These are phyloP conservation scores for Lochmaea capreae DNA, from an alignment of 2,888 invertebrate genomes.

Conservation along the genomic window DNA sequence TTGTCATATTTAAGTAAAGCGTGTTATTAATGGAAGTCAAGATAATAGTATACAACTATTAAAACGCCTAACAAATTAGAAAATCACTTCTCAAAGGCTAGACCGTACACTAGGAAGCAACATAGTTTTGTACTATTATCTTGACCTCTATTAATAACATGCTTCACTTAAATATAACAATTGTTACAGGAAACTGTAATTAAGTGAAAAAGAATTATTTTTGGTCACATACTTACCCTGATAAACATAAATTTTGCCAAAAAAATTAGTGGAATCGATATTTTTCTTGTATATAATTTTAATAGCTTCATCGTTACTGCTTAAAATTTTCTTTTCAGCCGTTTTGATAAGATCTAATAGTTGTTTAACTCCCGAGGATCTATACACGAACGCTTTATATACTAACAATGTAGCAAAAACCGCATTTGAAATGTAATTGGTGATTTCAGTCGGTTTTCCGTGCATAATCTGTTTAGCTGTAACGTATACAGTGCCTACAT, in stretches of 20 bases:
- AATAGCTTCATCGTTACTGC: slow-evolving; percentile 37
- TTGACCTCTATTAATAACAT: too few relatives aligned
- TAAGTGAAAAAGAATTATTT: too few relatives aligned
- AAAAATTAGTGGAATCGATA: slow-evolving; percentile 24
- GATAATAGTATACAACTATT: too few relatives aligned
- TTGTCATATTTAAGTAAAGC: too few relatives aligned
- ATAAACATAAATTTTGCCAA: slow-evolving; percentile 40
- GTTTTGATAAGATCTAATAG: slow-evolving; percentile 8
- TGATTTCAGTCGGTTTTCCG: slow-evolving; percentile 21
- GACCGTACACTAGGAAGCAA: too few relatives aligned
- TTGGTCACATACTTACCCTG: slow-evolving; percentile 27
- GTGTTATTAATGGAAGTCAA: too few relatives aligned
- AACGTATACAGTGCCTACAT: slow-evolving; percentile 21
- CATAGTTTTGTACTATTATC: too few relatives aligned
- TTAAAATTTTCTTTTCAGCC: slow-evolving; percentile 42
- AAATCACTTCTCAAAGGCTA: too few relatives aligned
- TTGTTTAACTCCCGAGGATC: slow-evolving; percentile 14
- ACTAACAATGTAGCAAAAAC: slow-evolving; percentile 21
- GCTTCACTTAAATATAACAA: too few relatives aligned
- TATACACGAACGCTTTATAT: slow-evolving; percentile 22
- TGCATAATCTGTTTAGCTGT: slow-evolving; percentile 13
- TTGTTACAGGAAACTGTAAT: too few relatives aligned
- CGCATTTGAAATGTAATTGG: slow-evolving; percentile 14
- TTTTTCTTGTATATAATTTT: slow-evolving; percentile 44
- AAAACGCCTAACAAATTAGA: too few relatives aligned